A percentile compares a stretch with the other conserved stretches of the same genome.
Evolutionary conservation across 2,113 vertebrate genomes (phyloP).

Genomic region (Misgurnus mizolepis): DNA sequence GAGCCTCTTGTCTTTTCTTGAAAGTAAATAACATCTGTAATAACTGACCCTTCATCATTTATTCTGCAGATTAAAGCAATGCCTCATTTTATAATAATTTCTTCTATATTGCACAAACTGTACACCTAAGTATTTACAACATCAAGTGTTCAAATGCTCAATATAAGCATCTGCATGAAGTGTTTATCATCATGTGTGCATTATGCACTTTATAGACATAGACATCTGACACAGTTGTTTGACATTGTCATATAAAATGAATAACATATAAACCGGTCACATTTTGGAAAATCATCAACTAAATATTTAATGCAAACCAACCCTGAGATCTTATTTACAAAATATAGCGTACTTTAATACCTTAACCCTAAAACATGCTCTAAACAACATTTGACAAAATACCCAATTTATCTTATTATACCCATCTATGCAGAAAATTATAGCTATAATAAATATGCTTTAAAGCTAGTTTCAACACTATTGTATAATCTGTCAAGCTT

Average conservation of each 20-base stretch:
- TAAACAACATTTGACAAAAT: constrained; percentile 41
- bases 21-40: background rate
- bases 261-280: constrained; percentile 19
- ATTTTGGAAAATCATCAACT: constrained; percentile 10
- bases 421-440: background rate
- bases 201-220: background rate
- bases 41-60: background rate
- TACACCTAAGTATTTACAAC: background rate
- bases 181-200: background rate
- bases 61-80: background rate
- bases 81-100: background rate
- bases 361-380: constrained; percentile 37
- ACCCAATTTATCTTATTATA: constrained; percentile 32
- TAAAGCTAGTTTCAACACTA: constrained; percentile 35
- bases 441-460: background rate
- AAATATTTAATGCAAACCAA: constrained; percentile 19
- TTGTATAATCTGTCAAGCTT: background rate
- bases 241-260: constrained; percentile 21
- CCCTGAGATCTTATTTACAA: constrained; percentile 43
- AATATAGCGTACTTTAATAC: constrained; percentile 39
- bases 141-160: background rate
- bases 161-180: background rate
- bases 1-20: constrained; percentile 1
- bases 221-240: constrained; percentile 5
- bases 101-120: no score